Conservation (phyloP, 1,140 invertebrate genomes). For the Aphelenchoides besseyi region DNA sequence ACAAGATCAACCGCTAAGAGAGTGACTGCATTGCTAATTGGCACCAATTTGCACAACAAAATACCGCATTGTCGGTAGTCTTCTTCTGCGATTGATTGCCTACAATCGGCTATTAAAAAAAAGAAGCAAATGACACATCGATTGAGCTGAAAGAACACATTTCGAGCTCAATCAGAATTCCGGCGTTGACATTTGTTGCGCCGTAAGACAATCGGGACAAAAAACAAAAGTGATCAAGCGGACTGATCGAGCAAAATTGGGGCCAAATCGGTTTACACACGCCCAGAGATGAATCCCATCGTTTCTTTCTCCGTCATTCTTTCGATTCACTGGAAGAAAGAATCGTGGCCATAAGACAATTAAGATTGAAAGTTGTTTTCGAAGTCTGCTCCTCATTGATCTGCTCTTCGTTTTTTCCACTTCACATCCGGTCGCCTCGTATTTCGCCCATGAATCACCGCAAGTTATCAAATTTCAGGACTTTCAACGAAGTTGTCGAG, state of each 20-base stretch:
- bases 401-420: not conserved
- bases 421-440: not conserved
- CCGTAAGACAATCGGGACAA: too few relatives aligned
- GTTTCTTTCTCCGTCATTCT: not conserved
- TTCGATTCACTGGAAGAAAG: not conserved
- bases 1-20: too few relatives aligned
- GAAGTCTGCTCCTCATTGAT: too few relatives aligned
- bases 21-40: too few relatives aligned
- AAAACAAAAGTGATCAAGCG: not conserved
- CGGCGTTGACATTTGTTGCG: too few relatives aligned
- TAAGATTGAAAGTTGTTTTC: not conserved
- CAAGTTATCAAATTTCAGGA: constrained; percentile 1
- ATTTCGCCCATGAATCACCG: not conserved
- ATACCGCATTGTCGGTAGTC: too few relatives aligned
- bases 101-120: too few relatives aligned
- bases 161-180: too few relatives aligned
- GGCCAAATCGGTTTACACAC: not conserved
- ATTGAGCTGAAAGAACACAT: too few relatives aligned
- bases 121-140: too few relatives aligned
- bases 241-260: not conserved
- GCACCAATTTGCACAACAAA: too few relatives aligned
- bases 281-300: not conserved
- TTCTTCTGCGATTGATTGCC: too few relatives aligned
- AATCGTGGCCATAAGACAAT: not conserved
- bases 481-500: constrained; percentile 1